Conservation (phyloP, 2,113 vertebrate species). For the Chaetura pelagica region DNA sequence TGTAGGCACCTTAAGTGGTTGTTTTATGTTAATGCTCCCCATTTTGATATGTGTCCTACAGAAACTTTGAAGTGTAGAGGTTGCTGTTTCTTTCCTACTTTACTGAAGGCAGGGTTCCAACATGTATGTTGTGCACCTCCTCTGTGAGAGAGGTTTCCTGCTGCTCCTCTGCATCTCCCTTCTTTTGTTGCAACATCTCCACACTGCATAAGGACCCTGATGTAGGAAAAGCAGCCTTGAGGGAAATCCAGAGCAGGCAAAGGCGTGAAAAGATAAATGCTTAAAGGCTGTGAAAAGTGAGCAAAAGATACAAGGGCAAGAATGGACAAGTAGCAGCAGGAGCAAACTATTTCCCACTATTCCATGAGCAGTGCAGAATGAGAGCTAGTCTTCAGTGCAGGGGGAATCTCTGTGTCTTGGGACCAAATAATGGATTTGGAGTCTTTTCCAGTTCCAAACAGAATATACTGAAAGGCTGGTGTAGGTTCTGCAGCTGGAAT, state of each 20-base stretch:
- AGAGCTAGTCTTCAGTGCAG: background rate
- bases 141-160: background rate
- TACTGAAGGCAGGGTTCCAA: background rate
- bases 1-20: background rate
- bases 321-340: slow-evolving; percentile 50
- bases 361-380: background rate
- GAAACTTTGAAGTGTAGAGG: background rate
- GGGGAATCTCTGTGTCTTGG: background rate
- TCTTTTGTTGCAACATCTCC: background rate
- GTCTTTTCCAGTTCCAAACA: background rate
- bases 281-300: slow-evolving; percentile 61
- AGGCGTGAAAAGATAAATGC: slow-evolving; percentile 61
- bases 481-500: background rate
- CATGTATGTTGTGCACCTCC: background rate
- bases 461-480: background rate
- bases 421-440: background rate
- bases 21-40: background rate
- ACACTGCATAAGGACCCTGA: background rate
- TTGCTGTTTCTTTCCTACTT: background rate
- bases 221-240: slow-evolving; percentile 51
- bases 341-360: slow-evolving; percentile 49
- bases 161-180: background rate
- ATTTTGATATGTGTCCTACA: background rate
- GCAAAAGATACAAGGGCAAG: slow-evolving; percentile 53
- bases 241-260: slow-evolving; percentile 64